Evolutionary conservation across 2,797 vertebrate species (phyloP), one percentile per base, ranked within the genome.

Genomic region (Euthynnus affinis): DNA sequence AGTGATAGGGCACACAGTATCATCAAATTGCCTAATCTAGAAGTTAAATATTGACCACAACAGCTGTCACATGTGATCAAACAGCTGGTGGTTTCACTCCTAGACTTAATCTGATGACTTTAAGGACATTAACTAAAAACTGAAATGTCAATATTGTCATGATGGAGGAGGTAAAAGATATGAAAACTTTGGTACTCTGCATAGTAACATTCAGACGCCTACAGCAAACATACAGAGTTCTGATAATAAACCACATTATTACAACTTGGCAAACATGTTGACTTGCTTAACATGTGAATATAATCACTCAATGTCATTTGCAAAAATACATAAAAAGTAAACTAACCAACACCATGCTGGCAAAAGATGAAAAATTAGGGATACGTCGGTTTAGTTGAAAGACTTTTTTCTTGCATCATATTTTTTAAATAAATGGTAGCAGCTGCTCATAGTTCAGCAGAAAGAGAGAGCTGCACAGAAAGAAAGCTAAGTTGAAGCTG

Each of bases 1-100:
- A 46, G 23, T 15, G 72, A 84, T 81, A 82, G 80, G 17, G 63
- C 80, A 84, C 67, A 22, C 17, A 1, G 29, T 37, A 42, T 20
- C 4, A 13, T 10, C 13, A 49, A 58, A 63, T 60, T 25, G 49
- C 13, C 63, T 61, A 23, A 68, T 20, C 51, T 44, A 5, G 0
- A 29, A 12, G 85, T 84, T 85, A 87, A 76, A 84, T 56, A 86
- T 78, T 92, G 14, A 84, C 84, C 34, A 59, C 17, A 66, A 7
- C 53, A 71, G 68, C 56, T 72, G 57, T 9, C 27, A 53, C 13
- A 3, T 51, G 79, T 4, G 34, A 70, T 32, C 64, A 23, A 57
- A 52, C 56, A 63, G 64, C 63, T 72, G 48, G 9, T 6, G 18
- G 63, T 5, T 40, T 67, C n/a, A 32, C 22, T 6, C 29, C 40